Conservation (phyloP, 2,113 vertebrate genomes). For the Pterophyllum scalare region DNA sequence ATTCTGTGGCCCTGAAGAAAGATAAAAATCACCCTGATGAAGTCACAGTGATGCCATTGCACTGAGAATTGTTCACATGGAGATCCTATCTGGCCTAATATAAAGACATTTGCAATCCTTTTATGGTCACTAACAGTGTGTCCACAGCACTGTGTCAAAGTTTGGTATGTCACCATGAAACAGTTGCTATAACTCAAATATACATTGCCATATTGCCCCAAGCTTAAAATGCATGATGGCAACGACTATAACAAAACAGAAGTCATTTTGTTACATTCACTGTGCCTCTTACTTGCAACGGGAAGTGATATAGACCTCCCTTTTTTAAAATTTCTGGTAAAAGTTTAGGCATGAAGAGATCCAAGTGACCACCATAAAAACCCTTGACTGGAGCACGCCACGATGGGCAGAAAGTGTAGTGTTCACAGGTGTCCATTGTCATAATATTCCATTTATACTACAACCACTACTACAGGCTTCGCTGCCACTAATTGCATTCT, state of each 20-base stretch:
- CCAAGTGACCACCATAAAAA: background rate
- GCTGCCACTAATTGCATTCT: background rate
- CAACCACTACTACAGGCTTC: background rate
- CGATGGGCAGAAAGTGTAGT: background rate
- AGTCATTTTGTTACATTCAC: no score
- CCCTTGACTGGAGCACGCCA: background rate
- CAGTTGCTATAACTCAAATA: background rate
- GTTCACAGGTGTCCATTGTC: background rate
- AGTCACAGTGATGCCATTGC: no score
- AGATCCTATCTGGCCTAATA: background rate
- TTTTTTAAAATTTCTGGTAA: background rate
- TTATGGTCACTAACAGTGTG: background rate
- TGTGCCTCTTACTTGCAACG: no score
- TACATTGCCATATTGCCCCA: background rate
- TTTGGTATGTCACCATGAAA: background rate
- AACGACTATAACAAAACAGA: no score
- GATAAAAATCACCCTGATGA: no score
- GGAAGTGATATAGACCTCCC: background rate
- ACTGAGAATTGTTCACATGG: no score
- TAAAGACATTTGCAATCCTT: background rate
- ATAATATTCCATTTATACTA: background rate
- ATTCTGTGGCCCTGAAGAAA: no score
- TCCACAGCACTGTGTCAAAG: background rate
- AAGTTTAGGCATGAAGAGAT: background rate
- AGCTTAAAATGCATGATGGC: no score